Percentiles rank a stretch among this genome's conserved stretches.
These are phyloP conservation scores for Polyommatus iphigenia DNA, from an alignment of 2,888 invertebrate genomes.

Conservation along the genomic window DNA sequence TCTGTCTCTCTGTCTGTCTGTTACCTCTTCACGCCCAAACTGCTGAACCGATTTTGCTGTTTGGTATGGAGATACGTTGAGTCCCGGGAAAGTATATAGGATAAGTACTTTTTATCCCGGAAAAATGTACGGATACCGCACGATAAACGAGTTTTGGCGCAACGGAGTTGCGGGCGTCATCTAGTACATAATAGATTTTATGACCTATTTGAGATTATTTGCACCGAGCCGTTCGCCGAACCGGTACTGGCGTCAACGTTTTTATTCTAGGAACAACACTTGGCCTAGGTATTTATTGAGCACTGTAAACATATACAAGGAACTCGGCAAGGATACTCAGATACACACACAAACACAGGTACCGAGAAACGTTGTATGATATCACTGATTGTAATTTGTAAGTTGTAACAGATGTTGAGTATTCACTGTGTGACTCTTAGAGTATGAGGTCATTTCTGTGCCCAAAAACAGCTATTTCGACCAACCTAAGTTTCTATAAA, in stretches of 20 bases:
- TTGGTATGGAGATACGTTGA: too few relatives aligned
- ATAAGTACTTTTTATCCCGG: too few relatives aligned
- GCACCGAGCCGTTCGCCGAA: conserved; percentile 35
- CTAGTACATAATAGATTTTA: not conserved
- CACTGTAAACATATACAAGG: conserved; percentile 34
- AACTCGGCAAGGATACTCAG: conserved; percentile 36
- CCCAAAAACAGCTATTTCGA: not conserved
- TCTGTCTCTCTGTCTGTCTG: too few relatives aligned
- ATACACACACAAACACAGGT: not conserved
- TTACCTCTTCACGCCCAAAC: too few relatives aligned
- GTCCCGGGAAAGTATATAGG: too few relatives aligned
- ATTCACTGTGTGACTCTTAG: not conserved
- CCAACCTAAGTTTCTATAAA: too few relatives aligned
- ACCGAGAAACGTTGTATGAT: conserved; percentile 21
- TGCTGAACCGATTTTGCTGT: too few relatives aligned
- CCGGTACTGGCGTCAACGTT: conserved; percentile 26
- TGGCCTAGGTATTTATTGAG: conserved; percentile 36
- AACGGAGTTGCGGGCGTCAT: too few relatives aligned
- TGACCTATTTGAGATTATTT: conserved; percentile 32
- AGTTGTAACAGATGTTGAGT: not conserved
- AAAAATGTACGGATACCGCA: too few relatives aligned
- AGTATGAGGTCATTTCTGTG: not conserved
- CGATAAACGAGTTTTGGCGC: too few relatives aligned
- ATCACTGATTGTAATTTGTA: not conserved
- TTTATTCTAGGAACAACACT: conserved; percentile 37